Evolutionary conservation across 2,113 vertebrate species (phyloP).

Genomic region (Crotophaga sulcirostris): DNA sequence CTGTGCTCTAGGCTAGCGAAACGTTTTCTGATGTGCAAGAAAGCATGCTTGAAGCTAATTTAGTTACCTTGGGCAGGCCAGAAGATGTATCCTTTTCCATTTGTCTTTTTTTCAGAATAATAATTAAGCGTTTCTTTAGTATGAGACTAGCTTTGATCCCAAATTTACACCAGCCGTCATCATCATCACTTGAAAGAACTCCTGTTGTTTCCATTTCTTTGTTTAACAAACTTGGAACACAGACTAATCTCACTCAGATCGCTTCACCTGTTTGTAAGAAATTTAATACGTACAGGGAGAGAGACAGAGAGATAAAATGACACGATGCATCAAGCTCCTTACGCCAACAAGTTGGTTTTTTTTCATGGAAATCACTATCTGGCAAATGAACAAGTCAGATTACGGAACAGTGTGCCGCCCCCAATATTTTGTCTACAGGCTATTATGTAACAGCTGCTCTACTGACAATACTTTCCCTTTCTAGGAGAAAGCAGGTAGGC

Average conservation of each 20-base stretch:
- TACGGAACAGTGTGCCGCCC: neutral
- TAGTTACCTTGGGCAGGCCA: neutral
- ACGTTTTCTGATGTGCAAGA: neutral
- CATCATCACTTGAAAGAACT: slow-evolving; percentile 26
- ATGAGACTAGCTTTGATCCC: slow-evolving; percentile 21
- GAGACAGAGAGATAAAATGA: slow-evolving; percentile 10
- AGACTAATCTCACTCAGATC: slow-evolving; percentile 20
- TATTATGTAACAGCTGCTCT: slow-evolving; percentile 2
- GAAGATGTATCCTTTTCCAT: slow-evolving; percentile 24
- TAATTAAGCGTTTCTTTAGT: slow-evolving; percentile 14
- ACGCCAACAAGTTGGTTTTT: neutral
- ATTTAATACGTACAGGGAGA: neutral
- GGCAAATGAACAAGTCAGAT: slow-evolving; percentile 7
- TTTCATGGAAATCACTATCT: slow-evolving; percentile 15
- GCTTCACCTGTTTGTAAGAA: slow-evolving; percentile 43
- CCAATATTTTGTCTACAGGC: slow-evolving; percentile 16
- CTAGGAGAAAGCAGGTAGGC: neutral
- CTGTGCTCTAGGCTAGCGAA: neutral
- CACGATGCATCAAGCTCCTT: neutral
- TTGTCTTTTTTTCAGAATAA: slow-evolving; percentile 35
- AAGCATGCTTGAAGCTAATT: slow-evolving; percentile 1
- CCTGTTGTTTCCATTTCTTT: slow-evolving; percentile 14
- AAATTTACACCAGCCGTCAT: slow-evolving; percentile 28
- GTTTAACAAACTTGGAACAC: slow-evolving; percentile 41
- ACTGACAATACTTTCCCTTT: neutral